A percentile compares a stretch with the other conserved stretches of the same genome.
phyloP scores from a whole-genome alignment of 2,113 vertebrate genomes.

The Rhabdomys dilectus region DNA sequence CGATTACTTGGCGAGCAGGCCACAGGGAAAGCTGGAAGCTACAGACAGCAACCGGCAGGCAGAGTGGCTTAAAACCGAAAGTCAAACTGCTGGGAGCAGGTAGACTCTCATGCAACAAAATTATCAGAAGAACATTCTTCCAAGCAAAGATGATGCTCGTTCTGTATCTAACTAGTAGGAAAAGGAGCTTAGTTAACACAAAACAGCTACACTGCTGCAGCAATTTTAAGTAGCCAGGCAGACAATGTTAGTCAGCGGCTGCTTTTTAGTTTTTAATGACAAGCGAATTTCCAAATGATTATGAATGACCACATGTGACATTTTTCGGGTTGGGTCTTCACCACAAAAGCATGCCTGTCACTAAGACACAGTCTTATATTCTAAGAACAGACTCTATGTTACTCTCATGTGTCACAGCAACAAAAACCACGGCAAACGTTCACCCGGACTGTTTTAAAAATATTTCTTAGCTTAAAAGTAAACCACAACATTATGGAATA shows the following conservation, averaged over 20 bases:
- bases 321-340: constrained; percentile 60
- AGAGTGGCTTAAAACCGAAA: constrained; percentile 79
- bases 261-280: constrained; percentile 33
- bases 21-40: constrained; percentile 55
- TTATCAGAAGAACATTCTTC: constrained; percentile 38
- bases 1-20: constrained; percentile 68
- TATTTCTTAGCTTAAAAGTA: constrained; percentile 30
- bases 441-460: constrained; percentile 44
- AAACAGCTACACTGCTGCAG: constrained; percentile 40
- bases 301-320: constrained; percentile 43
- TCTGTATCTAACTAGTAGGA: constrained; percentile 5
- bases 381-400: constrained; percentile 10
- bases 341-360: constrained; percentile 69
- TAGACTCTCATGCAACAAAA: constrained; percentile 66
- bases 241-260: constrained; percentile 6
- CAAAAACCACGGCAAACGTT: constrained; percentile 61
- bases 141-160: constrained; percentile 23
- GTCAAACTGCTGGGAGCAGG: constrained; percentile 72
- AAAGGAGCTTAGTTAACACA: constrained; percentile 21
- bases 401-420: constrained; percentile 63
- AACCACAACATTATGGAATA: constrained; percentile 19
- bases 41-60: constrained; percentile 53
- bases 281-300: constrained; percentile 71
- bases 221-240: constrained; percentile 70
- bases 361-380: constrained; percentile 69